Evolutionary conservation across 2,888 invertebrate species (phyloP).

Genomic region (Bellardia pandia): DNA sequence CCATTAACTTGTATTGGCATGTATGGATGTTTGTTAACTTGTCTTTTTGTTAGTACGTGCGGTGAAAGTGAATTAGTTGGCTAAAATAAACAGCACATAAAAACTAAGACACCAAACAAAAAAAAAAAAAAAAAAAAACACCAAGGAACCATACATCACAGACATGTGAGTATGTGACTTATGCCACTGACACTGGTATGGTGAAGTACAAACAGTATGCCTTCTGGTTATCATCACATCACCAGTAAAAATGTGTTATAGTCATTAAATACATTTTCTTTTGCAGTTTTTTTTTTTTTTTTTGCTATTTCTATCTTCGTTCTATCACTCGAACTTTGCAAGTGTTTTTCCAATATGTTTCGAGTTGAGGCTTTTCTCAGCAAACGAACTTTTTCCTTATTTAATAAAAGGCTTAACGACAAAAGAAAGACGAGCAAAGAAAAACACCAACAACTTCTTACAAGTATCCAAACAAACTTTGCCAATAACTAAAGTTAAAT

Average conservation of each 20-base stretch:
- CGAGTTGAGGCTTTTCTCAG: constrained; percentile 3
- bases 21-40: constrained; percentile 45
- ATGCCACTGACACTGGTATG: constrained; percentile 8
- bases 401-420: constrained; percentile 32
- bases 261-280: constrained; percentile 59
- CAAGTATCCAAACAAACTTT: constrained; percentile 19
- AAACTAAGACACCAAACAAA: constrained; percentile 16
- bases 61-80: constrained; percentile 75
- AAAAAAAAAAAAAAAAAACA: neutral
- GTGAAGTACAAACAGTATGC: neutral
- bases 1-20: neutral
- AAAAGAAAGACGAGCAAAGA: neutral
- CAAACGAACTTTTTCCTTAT: constrained; percentile 11
- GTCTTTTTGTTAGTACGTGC: constrained; percentile 72
- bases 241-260: constrained; percentile 29
- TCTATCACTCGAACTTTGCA: constrained; percentile 6
- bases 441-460: neutral
- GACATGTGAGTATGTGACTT: constrained; percentile 16
- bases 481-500: constrained; percentile 24
- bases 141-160: neutral
- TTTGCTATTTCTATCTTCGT: neutral
- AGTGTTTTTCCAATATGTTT: constrained; percentile 58
- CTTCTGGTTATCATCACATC: neutral
- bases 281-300: neutral
- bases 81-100: constrained; percentile 59